Percentiles rank a stretch among this genome's conserved stretches.
Conservation (phyloP, 1,140 invertebrate species). For the Neuroterus valhalla region DNA sequence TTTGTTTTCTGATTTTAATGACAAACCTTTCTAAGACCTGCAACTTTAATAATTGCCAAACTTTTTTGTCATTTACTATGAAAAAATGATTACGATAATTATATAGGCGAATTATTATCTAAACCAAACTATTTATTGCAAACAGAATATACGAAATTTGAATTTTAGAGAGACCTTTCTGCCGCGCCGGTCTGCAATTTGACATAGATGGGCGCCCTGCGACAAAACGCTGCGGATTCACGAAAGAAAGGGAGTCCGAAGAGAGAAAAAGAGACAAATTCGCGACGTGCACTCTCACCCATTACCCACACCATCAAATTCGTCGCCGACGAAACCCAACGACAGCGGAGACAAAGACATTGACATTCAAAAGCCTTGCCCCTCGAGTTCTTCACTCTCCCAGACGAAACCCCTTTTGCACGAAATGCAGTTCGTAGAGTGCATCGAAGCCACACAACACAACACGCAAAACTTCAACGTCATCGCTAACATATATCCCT, state of each 20-base stretch:
- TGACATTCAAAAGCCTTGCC: constrained; percentile 69
- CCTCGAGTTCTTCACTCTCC: constrained; percentile 53
- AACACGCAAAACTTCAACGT: constrained; percentile 36
- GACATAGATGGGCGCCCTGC: no score
- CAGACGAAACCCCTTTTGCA: constrained; percentile 59
- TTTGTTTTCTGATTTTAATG: no score
- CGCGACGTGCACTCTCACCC: constrained; percentile 26
- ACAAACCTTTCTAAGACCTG: no score
- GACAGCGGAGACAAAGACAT: constrained; percentile 62
- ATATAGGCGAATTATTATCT: no score
- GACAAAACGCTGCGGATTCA: neutral
- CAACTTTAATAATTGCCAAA: no score
- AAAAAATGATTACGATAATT: no score
- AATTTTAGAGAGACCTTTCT: no score
- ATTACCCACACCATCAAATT: constrained; percentile 25
- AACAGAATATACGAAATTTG: no score
- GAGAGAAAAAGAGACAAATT: constrained; percentile 3
- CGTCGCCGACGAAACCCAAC: constrained; percentile 35
- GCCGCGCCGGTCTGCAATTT: no score
- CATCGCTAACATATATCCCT: constrained; percentile 6
- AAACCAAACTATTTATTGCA: no score
- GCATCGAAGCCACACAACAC: constrained; percentile 39
- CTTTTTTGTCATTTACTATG: no score
- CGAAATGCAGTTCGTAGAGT: constrained; percentile 52
- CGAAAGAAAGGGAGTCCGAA: constrained; percentile 14